These are phyloP conservation scores for Corydoras sp. DNA, from an alignment of 2,113 vertebrate species.

Conservation along the genomic window DNA sequence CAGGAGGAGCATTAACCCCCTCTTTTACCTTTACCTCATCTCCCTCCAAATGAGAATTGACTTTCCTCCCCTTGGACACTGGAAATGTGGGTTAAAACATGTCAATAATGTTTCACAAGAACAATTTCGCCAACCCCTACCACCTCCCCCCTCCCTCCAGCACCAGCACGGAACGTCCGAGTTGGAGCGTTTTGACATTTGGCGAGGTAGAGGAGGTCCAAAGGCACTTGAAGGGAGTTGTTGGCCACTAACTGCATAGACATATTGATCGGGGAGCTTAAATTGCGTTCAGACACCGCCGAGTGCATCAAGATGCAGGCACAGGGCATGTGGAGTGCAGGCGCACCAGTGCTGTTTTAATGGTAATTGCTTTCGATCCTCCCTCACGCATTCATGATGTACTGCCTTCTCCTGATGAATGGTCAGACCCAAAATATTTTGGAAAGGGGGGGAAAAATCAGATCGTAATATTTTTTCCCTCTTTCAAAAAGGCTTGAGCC, in stretches of 20 bases:
- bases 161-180: conserved; percentile 59
- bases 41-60: conserved; percentile 46
- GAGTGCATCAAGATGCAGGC: conserved; percentile 82
- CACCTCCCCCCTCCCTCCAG: too few relatives aligned
- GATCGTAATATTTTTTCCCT: conserved; percentile 54
- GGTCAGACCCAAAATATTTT: conserved; percentile 86
- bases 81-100: conserved; percentile 87
- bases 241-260: conserved; percentile 79
- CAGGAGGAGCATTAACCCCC: conserved; percentile 50
- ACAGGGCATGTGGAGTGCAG: conserved; percentile 74
- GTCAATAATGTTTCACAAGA: conserved; percentile 96
- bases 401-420: conserved; percentile 75
- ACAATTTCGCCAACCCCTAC: conserved; percentile 78
- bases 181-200: conserved; percentile 85
- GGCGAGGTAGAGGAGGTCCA: conserved; percentile 63
- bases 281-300: conserved; percentile 87
- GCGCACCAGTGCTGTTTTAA: conserved; percentile 77
- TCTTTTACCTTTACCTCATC: conserved; percentile 1
- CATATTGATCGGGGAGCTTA: conserved; percentile 88
- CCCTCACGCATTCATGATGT: conserved; percentile 77
- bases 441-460: conserved; percentile 65
- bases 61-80: conserved; percentile 61
- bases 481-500: conserved; percentile 29
- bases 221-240: conserved; percentile 75
- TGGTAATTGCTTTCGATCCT: conserved; percentile 99